phyloP scores from a whole-genome alignment of 2,113 vertebrate species.

The Hystrix cristata region DNA sequence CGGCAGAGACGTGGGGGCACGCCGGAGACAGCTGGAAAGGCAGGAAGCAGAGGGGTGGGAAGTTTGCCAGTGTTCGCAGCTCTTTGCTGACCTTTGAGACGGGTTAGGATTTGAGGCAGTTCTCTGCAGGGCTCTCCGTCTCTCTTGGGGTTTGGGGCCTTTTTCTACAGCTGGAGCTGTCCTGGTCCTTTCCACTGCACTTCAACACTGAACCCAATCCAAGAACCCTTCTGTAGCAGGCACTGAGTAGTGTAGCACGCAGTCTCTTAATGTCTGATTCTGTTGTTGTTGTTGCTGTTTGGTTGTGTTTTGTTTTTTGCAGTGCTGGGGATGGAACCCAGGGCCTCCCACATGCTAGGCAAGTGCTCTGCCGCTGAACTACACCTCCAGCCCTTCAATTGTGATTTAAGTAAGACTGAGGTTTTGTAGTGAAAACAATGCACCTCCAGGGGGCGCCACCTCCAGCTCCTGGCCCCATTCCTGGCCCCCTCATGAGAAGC shows the following conservation, averaged over 20 bases:
- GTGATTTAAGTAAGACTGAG: background rate
- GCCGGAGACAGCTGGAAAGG: background rate
- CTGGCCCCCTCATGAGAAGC: background rate
- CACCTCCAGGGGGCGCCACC: background rate
- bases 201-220: background rate
- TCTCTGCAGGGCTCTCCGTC: background rate
- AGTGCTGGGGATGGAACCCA: background rate
- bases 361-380: background rate
- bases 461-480: background rate
- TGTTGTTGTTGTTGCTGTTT: background rate
- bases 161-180: accelerated
- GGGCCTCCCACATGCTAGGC: too few relatives aligned
- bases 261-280: background rate
- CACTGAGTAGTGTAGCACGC: too few relatives aligned
- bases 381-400: background rate
- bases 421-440: background rate
- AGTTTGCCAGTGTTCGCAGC: background rate
- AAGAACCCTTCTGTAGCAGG: background rate
- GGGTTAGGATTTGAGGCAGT: background rate
- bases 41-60: accelerated
- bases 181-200: background rate
- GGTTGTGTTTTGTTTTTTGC: background rate
- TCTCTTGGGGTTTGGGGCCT: background rate
- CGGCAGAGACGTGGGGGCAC: background rate
- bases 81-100: background rate